phyloP scores from a whole-genome alignment of 1,140 invertebrate genomes.

The Meloidogyne floridensis region DNA sequence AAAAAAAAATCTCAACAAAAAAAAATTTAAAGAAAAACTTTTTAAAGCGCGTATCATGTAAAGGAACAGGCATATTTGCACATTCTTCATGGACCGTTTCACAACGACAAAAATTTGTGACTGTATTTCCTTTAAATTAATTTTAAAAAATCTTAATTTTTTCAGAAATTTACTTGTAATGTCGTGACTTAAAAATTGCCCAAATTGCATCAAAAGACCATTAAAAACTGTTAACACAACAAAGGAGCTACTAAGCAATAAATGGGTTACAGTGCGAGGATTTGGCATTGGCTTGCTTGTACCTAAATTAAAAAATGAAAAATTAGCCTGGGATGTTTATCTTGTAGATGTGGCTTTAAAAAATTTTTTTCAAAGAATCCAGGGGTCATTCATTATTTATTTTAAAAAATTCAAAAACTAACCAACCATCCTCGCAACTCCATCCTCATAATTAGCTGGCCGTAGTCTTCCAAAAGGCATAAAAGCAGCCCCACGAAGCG shows the following conservation, averaged over 20 bases:
- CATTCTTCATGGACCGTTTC: slow-evolving; percentile 33
- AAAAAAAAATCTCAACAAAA: not conserved
- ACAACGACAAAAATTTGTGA: slow-evolving; percentile 21
- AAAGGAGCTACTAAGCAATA: slow-evolving; percentile 34
- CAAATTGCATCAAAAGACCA: slow-evolving; percentile 48
- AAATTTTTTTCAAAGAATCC: not conserved
- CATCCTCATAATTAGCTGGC: slow-evolving; percentile 52
- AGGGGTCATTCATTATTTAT: no score
- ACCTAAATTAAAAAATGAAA: not conserved
- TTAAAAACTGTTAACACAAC: slow-evolving; percentile 28
- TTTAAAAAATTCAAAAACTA: not conserved
- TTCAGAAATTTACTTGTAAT: slow-evolving; percentile 30
- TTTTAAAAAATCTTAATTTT: not conserved
- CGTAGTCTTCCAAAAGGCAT: slow-evolving; percentile 43
- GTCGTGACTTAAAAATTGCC: slow-evolving; percentile 53
- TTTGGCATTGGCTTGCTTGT: slow-evolving; percentile 31
- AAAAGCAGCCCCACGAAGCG: slow-evolving; percentile 49
- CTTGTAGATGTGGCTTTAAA: not conserved
- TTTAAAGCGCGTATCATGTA: slow-evolving; percentile 38
- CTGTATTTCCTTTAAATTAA: slow-evolving; percentile 18
- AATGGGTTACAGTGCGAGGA: slow-evolving; percentile 41
- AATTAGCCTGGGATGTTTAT: not conserved
- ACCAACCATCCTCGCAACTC: slow-evolving; percentile 45
- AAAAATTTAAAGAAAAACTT: not conserved
- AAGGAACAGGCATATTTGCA: slow-evolving; percentile 41